phyloP scores from a whole-genome alignment of 2,888 invertebrate species.

The Caenorhabditis sinica region DNA sequence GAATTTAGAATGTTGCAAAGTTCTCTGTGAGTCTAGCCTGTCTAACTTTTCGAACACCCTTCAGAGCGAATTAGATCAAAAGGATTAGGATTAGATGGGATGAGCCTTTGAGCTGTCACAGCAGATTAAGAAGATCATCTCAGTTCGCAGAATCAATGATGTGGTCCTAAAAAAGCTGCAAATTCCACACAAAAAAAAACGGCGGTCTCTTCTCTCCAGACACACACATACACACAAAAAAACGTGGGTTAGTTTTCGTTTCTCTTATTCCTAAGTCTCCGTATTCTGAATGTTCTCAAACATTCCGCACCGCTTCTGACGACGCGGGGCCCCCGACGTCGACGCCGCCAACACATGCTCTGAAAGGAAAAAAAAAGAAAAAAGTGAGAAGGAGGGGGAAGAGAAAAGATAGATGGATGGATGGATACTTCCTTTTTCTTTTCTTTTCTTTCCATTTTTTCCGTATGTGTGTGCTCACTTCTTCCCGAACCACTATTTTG shows the following conservation, averaged over 20 bases:
- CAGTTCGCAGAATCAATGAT: constrained; percentile 34
- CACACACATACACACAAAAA: constrained; percentile 47
- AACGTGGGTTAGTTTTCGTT: constrained; percentile 62
- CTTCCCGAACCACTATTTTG: constrained; percentile 38
- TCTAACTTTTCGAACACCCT: constrained; percentile 1
- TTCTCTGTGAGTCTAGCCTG: background rate
- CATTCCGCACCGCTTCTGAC: constrained; percentile 49
- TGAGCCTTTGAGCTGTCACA: constrained; percentile 15
- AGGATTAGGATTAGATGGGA: background rate
- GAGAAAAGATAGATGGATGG: constrained; percentile 43
- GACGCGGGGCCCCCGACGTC: constrained; percentile 24
- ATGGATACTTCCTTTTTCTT: constrained; percentile 42
- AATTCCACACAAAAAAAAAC: constrained; percentile 29
- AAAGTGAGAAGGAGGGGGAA: constrained; percentile 29
- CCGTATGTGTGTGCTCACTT: constrained; percentile 15
- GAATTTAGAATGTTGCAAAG: background rate
- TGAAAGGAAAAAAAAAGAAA: constrained; percentile 33
- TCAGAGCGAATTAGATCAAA: constrained; percentile 6
- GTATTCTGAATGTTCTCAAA: constrained; percentile 27
- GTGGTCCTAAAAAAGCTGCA: constrained; percentile 40
- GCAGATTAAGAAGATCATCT: constrained; percentile 23
- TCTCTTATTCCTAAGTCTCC: constrained; percentile 50
- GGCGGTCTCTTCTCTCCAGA: constrained; percentile 43
- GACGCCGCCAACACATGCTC: constrained; percentile 44
- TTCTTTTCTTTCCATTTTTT: constrained; percentile 38